Evolutionary conservation across 2,888 invertebrate genomes (phyloP).

Genomic region (Cordylochernes scorpioides): DNA sequence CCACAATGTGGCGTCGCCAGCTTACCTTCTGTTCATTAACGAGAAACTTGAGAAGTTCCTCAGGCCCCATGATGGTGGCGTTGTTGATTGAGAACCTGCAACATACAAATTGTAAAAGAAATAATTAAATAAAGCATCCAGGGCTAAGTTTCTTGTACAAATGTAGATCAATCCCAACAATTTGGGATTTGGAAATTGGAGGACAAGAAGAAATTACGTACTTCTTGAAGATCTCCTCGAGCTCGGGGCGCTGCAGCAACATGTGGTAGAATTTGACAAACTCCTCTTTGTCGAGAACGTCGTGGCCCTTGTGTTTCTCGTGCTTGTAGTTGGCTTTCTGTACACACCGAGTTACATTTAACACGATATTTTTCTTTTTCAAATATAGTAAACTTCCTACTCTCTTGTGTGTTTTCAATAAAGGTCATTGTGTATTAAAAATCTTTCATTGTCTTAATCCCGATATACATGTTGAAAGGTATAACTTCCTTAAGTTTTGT

Average conservation of each 20-base stretch:
- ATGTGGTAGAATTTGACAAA: slow-evolving; percentile 29
- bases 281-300: slow-evolving; percentile 28
- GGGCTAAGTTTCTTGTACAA: not conserved
- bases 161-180: not conserved
- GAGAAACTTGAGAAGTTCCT: slow-evolving; percentile 27
- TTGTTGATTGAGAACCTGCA: slow-evolving; percentile 22
- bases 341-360: slow-evolving; percentile 1
- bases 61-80: slow-evolving; percentile 23
- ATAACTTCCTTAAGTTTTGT: no score
- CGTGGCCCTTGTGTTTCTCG: slow-evolving; percentile 18
- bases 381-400: no score
- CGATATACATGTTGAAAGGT: no score
- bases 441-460: no score
- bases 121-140: no score
- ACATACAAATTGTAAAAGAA: no score
- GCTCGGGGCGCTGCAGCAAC: slow-evolving; percentile 27
- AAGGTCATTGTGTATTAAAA: no score
- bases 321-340: slow-evolving; percentile 20
- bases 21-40: slow-evolving; percentile 27
- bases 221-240: slow-evolving; percentile 17
- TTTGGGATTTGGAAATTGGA: no score
- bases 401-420: no score
- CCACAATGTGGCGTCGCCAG: no score
- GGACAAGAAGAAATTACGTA: slow-evolving; percentile 4
- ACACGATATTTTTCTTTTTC: no score